Evolutionary conservation across 2,888 invertebrate genomes (phyloP), one percentile per base, ranked within the genome.

Genomic region (Callyntrura sp.): DNA sequence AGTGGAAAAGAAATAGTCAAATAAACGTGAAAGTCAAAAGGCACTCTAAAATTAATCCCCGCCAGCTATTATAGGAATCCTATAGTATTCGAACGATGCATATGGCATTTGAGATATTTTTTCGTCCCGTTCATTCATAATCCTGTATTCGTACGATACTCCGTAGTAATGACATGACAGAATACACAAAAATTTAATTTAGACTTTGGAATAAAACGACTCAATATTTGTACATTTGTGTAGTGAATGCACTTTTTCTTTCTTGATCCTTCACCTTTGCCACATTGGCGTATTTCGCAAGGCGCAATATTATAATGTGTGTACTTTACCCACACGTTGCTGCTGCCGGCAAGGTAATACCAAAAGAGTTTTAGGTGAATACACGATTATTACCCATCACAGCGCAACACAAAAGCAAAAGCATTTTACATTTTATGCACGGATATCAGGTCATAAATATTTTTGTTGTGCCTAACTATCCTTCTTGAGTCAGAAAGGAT

Each of bases 291-390:
- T 70, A 5, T 70, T 43, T 35, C 35, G 35, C 35, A 35, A 2
- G 35, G 35, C 35, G 35, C 35, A n/a, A n/a, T n/a, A n/a, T n/a
- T n/a, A 35, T 35, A 35, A 35, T 35, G 6, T 35, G 35, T 35
- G 17, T 43, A 9, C 45, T n/a, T n/a, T n/a, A n/a, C 43, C 14
- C 0, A 35, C 2, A 20, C 51, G 78, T 28, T 78, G 25, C 85
- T 35, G 70, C 85, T 60, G 76, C 85, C 76, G 85, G 85, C 85
- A 85, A 85, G 85, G 85, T 85, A 85, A 76, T 35, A 45, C n/a
- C 45, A 65, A 48, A 51, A 70, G 6, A n/a, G 70, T 45, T n/a
- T n/a, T 70, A 20, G 17, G 20, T 17, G 20, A 45, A 14, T 43
- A 45, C n/a, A 43, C 35, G 35, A 35, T 35, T 35, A 35, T 35